Conservation (phyloP, 1,140 invertebrate species). For the Acromyrmex echinatior region DNA sequence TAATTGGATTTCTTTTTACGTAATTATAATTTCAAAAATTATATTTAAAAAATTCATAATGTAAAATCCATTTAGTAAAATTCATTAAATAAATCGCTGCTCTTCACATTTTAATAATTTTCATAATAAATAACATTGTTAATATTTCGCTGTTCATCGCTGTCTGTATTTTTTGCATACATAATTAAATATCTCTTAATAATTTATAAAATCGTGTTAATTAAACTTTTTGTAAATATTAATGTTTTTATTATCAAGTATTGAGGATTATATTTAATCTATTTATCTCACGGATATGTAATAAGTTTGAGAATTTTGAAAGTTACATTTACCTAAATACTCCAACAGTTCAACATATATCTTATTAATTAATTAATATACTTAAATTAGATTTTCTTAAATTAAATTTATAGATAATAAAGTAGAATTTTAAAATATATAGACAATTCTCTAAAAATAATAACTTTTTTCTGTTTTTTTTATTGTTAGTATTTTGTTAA, state of each 20-base stretch:
- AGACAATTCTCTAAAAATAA: background rate
- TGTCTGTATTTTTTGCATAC: background rate
- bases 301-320: background rate
- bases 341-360: background rate
- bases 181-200: conserved; percentile 3
- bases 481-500: background rate
- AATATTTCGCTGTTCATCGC: background rate
- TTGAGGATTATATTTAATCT: background rate
- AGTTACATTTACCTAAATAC: background rate
- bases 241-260: background rate
- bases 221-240: background rate
- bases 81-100: background rate
- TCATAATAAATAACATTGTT: background rate
- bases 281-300: background rate
- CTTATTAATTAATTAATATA: background rate
- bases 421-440: background rate
- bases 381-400: too few species aligned
- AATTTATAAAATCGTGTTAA: background rate
- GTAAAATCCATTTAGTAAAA: background rate
- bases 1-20: conserved; percentile 20
- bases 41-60: background rate
- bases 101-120: background rate
- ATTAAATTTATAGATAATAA: conserved; percentile 2
- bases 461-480: background rate
- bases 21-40: conserved; percentile 15